Base-by-base conservation (phyloP, 2,113 vertebrate genomes). In the Progne subis region DNA sequence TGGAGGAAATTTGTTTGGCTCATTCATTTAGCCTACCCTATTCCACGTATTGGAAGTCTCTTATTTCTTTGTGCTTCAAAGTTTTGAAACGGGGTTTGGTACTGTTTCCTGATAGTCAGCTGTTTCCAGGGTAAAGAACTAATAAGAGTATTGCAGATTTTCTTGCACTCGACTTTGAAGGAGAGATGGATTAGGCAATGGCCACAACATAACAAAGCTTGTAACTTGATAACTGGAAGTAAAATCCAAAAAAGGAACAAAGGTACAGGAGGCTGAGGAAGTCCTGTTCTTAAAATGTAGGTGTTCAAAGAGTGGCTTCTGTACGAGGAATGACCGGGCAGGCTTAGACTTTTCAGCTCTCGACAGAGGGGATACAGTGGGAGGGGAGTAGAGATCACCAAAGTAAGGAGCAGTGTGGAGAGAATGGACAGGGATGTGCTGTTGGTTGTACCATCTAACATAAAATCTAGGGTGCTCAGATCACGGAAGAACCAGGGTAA, bases 161-260 rank as follows among this genome's bases (percentile, higher is more conserved):
- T 55, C 32, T 53, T 60, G 39, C 6, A 17, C 18, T 59, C 0
- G 0, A 0, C 8, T 77, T 20, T 6, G 14, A 74, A 77, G 47
- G 17, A 72, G 9, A 76, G 26, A n/a, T 64, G 55, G 53, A 49
- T 86, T 46, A 59, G 76, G 41, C 24, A 18, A 50, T 55, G 46
- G 2, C 23, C 37, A n/a, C 34, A 25, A 61, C 25, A 23, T 61
- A 86, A 34, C 5, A 49, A 78, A 69, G 6, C 7, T 76, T 29
- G 3, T 31, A 18, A 55, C n/a, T 77, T 37, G 59, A 18, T 53
- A n/a, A 69, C 4, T 34, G 13, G 11, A 44, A 83, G 14, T 39
- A 49, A 57, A 78, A 95, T 82, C 11, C 8, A 53, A 44, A 76
- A 76, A 50, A 44, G 20, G 31, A 64, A 50, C 57, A 69, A 91